phyloP scores from a whole-genome alignment of 2,113 vertebrate genomes.

The Monarcha castaneiventris region DNA sequence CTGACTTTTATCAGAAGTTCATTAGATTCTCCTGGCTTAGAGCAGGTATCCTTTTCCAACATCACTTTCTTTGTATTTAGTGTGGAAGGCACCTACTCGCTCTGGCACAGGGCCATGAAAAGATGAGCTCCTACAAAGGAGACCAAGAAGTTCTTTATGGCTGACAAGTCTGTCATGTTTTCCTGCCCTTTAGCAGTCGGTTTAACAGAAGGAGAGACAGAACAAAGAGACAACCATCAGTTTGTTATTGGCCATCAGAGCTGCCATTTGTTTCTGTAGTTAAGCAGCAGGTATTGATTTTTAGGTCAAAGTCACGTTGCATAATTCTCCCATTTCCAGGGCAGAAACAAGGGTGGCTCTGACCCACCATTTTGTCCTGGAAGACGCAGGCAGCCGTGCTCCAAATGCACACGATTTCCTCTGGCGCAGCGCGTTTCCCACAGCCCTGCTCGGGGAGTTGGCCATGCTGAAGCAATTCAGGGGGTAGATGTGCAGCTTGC shows the following conservation, averaged over 20 bases:
- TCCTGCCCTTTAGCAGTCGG: conserved; percentile 9
- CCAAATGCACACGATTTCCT: background rate
- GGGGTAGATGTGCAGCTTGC: conserved; percentile 1
- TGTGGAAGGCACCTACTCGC: background rate
- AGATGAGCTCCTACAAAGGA: conserved; percentile 25
- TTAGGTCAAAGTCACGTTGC: background rate
- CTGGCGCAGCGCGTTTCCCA: background rate
- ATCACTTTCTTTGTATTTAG: conserved; percentile 8
- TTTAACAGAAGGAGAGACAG: conserved; percentile 11
- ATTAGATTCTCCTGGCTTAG: background rate
- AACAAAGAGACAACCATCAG: conserved; percentile 9
- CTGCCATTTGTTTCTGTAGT: conserved; percentile 3
- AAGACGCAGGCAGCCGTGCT: background rate
- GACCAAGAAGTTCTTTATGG: conserved; percentile 18
- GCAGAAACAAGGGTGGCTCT: background rate
- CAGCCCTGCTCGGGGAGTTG: background rate
- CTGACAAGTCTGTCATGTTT: background rate
- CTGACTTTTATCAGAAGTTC: background rate
- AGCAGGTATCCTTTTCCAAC: background rate
- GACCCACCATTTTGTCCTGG: background rate
- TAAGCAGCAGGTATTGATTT: conserved; percentile 32
- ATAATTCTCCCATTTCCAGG: conserved; percentile 14
- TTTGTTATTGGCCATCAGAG: conserved; percentile 30
- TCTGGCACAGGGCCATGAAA: conserved; percentile 20
- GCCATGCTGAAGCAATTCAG: conserved; percentile 12